Base-by-base conservation (phyloP, 2,888 invertebrate genomes). In the Netelia inedita region DNA sequence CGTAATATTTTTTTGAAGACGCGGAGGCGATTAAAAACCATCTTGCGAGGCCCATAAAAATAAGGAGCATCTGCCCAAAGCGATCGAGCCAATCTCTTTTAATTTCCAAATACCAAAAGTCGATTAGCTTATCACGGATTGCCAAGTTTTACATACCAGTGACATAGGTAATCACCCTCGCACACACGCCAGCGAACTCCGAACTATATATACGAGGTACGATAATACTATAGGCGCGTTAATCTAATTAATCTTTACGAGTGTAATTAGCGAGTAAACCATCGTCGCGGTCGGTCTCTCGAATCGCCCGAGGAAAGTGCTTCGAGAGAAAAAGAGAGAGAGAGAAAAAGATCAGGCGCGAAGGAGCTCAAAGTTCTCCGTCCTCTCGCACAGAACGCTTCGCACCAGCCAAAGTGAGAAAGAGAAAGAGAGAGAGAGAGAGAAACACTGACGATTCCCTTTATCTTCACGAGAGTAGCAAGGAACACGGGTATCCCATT, bases 211-310 rank as follows among this genome's bases (percentile, higher is more conserved):
- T 63, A 79, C 11, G 65, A 65, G 57, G 69, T 65, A 69, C 35
- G 63, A 61, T 53, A 59, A 35, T 57, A 57, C 46, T 69, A 69
- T 65, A 35, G 73, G 83, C 55, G 82, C 87, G 89, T 91, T 91
- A 91, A 92, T 92, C 90, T 90, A 91, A 92, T 92, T 92, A 92
- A 92, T 92, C 91, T 92, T 92, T 92, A 92, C 90, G 92, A 91
- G 89, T 88, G 89, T 90, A 92, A 92, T 92, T 92, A 92, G 89
- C 89, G 84, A 80, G 89, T 88, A 85, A 88, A 86, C 83, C 71
- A 68, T 69, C 84, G 71, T 69, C 21, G 19, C 80, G 73, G 85
- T 83, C 65, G 79, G n/a, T 72, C 63, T 41, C 46, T 63, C 46
- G 53, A 65, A 74, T 71, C 55, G 41, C 75, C 66, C 50, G 68